These are phyloP conservation scores for Ostrea denselamellosa DNA, from an alignment of 1,140 invertebrate genomes.

Conservation along the genomic window DNA sequence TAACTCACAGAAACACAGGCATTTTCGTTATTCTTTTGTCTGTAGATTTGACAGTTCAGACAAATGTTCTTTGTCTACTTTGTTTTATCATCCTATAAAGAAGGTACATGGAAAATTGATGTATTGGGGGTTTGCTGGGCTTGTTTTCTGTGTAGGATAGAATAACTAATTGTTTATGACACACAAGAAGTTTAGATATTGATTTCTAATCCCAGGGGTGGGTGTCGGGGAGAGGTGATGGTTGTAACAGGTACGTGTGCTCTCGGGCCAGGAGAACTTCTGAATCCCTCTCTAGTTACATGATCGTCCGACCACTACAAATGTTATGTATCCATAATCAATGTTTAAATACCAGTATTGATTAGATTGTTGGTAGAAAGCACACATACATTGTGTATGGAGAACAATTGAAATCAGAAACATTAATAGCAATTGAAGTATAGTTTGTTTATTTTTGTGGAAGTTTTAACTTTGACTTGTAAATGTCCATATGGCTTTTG, in stretches of 20 bases:
- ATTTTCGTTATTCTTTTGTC: no score
- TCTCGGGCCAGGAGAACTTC: neutral
- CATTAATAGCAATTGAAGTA: neutral
- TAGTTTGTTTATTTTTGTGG: neutral
- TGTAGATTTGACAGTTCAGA: no score
- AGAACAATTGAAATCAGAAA: neutral
- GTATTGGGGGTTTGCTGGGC: neutral
- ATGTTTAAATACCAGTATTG: neutral
- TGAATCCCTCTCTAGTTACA: neutral
- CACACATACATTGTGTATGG: neutral
- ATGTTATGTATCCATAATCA: neutral
- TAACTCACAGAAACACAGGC: no score
- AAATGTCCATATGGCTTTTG: no score
- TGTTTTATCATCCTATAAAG: neutral
- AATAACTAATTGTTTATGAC: constrained; percentile 37
- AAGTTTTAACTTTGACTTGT: no score
- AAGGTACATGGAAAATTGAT: constrained; percentile 27
- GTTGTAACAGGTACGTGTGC: neutral
- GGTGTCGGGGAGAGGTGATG: neutral
- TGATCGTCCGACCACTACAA: neutral
- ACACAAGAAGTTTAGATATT: constrained; percentile 26
- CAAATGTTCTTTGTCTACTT: neutral
- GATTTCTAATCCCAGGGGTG: neutral
- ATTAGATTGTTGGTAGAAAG: neutral
- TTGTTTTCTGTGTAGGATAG: constrained; percentile 1